phyloP scores from a whole-genome alignment of 2,888 invertebrate genomes.

The Furcula furcula region DNA sequence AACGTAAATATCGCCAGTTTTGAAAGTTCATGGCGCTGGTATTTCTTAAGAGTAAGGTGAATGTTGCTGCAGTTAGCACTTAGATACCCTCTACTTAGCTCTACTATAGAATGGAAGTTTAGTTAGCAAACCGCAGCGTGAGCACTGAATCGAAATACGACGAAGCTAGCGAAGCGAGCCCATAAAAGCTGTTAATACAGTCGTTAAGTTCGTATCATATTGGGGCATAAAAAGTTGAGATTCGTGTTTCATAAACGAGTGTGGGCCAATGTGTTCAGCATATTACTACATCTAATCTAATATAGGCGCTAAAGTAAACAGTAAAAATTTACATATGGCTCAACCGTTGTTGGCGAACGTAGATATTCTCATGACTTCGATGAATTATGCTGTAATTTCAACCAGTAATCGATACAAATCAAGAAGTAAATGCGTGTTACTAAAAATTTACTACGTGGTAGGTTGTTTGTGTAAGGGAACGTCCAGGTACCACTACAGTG shows the following conservation, averaged over 20 bases:
- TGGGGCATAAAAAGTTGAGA: conserved; percentile 10
- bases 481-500: too few species aligned
- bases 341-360: too few species aligned
- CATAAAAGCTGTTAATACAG: conserved; percentile 22
- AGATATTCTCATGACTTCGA: too few species aligned
- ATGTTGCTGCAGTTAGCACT: conserved; percentile 11
- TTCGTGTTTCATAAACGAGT: conserved; percentile 2
- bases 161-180: conserved; percentile 11
- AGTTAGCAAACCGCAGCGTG: conserved; percentile 19
- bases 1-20: conserved; percentile 17
- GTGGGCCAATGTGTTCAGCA: too few species aligned
- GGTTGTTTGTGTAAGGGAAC: too few species aligned
- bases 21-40: conserved; percentile 40
- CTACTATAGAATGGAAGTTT: conserved; percentile 40
- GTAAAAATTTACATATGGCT: too few species aligned
- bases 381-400: too few species aligned
- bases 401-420: too few species aligned
- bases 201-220: too few species aligned
- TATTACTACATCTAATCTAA: conserved; percentile 6
- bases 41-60: conserved; percentile 29
- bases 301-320: neutral
- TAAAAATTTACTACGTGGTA: too few species aligned
- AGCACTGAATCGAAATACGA: conserved; percentile 18
- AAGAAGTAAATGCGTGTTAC: too few species aligned
- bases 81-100: conserved; percentile 19